Evolutionary conservation across 2,113 vertebrate genomes (phyloP).

Genomic region (Carollia perspicillata): DNA sequence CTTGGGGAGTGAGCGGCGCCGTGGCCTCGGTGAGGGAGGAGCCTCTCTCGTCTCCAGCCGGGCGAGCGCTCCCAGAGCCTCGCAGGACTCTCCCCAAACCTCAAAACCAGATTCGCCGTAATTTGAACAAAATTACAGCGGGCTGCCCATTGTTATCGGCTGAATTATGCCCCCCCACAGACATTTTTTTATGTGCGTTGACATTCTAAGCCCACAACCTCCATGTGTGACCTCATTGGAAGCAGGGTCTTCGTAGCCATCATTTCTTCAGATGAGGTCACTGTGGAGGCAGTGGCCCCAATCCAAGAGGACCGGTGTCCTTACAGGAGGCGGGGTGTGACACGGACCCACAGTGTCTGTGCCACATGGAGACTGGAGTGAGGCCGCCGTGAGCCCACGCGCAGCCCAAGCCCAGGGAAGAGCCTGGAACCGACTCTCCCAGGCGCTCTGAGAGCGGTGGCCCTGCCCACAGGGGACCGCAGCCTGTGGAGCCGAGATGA

Average conservation of each 20-base stretch:
- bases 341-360: neutral
- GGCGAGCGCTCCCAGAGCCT: neutral
- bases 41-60: neutral
- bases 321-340: neutral
- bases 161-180: neutral
- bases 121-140: neutral
- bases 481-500: no score
- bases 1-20: neutral
- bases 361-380: accelerated
- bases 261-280: neutral
- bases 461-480: no score
- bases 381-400: accelerated
- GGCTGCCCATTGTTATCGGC: accelerated
- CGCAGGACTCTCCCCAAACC: neutral
- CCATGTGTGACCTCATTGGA: no score
- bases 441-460: accelerated
- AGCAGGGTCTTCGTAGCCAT: accelerated
- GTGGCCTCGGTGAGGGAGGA: neutral
- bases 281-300: accelerated
- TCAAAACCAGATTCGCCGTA: no score
- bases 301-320: accelerated
- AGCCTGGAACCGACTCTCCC: no score
- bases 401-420: accelerated
- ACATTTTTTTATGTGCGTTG: accelerated
- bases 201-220: no score